phyloP scores from a whole-genome alignment of 2,797 vertebrate genomes.

The Microcaecilia unicolor region DNA sequence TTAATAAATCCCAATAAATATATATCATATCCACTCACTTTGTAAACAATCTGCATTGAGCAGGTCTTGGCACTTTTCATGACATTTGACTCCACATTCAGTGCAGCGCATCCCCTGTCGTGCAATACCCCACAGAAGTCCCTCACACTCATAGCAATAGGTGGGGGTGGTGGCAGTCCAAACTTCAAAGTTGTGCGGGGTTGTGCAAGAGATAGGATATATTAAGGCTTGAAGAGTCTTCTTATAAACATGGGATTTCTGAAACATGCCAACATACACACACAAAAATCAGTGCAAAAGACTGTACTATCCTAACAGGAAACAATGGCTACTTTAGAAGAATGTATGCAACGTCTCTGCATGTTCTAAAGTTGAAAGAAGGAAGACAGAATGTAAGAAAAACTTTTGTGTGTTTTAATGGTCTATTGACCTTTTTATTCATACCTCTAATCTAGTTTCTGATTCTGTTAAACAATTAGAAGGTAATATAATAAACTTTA shows the following conservation, averaged over 20 bases:
- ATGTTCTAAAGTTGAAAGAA: too few species aligned
- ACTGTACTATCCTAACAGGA: too few species aligned
- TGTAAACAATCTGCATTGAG: slow-evolving; percentile 70
- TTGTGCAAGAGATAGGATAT: slow-evolving; percentile 96
- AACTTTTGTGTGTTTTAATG: too few species aligned
- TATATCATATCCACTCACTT: slow-evolving; percentile 52
- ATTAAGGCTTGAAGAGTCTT: slow-evolving; percentile 97
- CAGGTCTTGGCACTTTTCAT: slow-evolving; percentile 75
- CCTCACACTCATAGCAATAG: slow-evolving; percentile 97
- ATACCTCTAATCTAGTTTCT: too few species aligned
- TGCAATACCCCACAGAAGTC: slow-evolving; percentile 92
- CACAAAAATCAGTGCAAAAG: too few species aligned
- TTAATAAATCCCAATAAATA: too few species aligned
- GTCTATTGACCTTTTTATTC: too few species aligned
- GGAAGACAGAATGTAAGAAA: too few species aligned
- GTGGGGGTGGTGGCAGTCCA: slow-evolving; percentile 95
- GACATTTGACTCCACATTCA: slow-evolving; percentile 93
- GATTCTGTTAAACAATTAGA: too few species aligned
- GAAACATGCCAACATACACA: slow-evolving; percentile 36
- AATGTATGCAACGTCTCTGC: too few species aligned
- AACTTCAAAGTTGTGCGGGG: slow-evolving; percentile 92
- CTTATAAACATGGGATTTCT: slow-evolving; percentile 98
- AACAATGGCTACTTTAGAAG: too few species aligned
- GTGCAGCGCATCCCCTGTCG: slow-evolving; percentile 94
- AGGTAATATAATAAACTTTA: too few species aligned